Percentiles rank a stretch among this genome's conserved stretches.
Conservation (phyloP, 2,797 vertebrate species). For the Botia almorhae region DNA sequence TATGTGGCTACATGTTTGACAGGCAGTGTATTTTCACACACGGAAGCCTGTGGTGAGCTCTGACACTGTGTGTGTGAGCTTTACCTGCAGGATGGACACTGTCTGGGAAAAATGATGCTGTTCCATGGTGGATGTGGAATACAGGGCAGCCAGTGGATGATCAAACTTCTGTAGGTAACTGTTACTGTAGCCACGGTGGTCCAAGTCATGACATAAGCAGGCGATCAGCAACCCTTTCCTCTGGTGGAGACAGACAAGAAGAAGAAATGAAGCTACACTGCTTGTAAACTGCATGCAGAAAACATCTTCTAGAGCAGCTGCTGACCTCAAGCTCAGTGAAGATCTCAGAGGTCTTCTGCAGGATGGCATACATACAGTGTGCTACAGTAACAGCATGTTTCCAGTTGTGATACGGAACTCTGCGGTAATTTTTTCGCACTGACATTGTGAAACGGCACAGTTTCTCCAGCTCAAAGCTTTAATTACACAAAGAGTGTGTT, state of each 20-base stretch:
- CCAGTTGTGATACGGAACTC: conserved; percentile 99
- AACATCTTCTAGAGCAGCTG: background rate
- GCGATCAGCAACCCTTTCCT: conserved; percentile 94
- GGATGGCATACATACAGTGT: conserved; percentile 97
- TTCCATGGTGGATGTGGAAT: conserved; percentile 99
- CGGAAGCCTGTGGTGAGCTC: too few species aligned
- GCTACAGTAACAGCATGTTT: conserved; percentile 96
- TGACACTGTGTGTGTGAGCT: conserved; percentile 65
- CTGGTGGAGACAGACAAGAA: conserved; percentile 69
- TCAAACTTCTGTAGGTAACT: conserved; percentile 99
- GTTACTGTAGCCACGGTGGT: conserved; percentile 97
- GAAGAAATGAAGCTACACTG: background rate
- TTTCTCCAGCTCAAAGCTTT: conserved; percentile 96
- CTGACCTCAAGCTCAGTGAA: conserved; percentile 96
- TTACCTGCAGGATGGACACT: conserved; percentile 98
- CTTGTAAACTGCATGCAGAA: background rate
- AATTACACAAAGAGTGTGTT: background rate
- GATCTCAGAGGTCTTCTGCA: conserved; percentile 87
- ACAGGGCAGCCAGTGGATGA: conserved; percentile 94
- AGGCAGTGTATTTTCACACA: too few species aligned
- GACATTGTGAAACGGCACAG: conserved; percentile 98
- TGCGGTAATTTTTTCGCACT: conserved; percentile 96
- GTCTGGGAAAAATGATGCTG: conserved; percentile 99
- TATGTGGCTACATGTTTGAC: too few species aligned
- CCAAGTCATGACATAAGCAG: conserved; percentile 97